Evolutionary conservation across 1,140 invertebrate species (phyloP).

Genomic region (Drosophila sp.): DNA sequence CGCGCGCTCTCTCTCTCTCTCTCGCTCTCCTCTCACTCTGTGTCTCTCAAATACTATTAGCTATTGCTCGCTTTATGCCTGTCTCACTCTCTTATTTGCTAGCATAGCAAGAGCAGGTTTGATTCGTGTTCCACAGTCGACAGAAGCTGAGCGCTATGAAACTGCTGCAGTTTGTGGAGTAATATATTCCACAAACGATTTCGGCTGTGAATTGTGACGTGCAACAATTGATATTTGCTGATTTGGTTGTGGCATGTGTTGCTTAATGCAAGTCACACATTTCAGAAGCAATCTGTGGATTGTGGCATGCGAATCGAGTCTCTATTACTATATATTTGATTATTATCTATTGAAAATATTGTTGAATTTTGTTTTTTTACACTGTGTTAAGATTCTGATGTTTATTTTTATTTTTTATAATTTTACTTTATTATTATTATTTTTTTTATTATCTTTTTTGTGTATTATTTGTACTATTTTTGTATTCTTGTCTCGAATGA

Average conservation of each 20-base stretch:
- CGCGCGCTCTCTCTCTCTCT: conserved; percentile 59
- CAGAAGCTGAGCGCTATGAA: not conserved
- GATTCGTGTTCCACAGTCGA: not conserved
- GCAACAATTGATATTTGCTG: too few relatives aligned
- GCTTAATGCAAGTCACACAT: not conserved
- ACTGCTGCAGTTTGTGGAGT: not conserved
- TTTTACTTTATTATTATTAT: conserved; percentile 30
- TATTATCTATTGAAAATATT: conserved; percentile 79
- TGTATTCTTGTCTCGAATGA: conserved; percentile 30
- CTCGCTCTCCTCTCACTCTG: too few relatives aligned
- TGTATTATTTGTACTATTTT: not conserved
- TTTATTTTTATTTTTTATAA: conserved; percentile 41
- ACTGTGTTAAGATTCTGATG: conserved; percentile 26
- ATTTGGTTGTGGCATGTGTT: not conserved
- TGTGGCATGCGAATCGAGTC: conserved; percentile 5
- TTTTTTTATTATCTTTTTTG: conserved; percentile 22
- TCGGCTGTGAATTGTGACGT: too few relatives aligned
- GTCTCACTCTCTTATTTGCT: conserved; percentile 14
- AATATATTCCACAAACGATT: too few relatives aligned
- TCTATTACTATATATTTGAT: conserved; percentile 50
- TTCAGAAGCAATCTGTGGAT: not conserved
- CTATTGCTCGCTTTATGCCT: conserved; percentile 14
- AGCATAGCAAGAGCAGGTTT: conserved; percentile 1
- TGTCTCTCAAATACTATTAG: conserved; percentile 17
- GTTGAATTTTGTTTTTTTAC: conserved; percentile 77